Conservation (phyloP, 23 tunicate genomes). For the Halocynthia roretzi region DNA sequence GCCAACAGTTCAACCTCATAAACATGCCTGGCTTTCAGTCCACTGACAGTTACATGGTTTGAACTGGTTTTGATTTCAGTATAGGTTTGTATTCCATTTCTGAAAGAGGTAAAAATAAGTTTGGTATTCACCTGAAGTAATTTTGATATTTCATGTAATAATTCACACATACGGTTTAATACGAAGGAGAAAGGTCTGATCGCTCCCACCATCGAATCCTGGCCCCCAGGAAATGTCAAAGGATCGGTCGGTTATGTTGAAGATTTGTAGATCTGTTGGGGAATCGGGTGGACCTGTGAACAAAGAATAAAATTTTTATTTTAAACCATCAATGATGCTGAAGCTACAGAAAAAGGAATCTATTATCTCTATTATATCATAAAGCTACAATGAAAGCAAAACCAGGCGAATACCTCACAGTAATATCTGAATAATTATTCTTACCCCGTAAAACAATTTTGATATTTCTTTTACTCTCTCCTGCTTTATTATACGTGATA, state of each 20-base stretch:
- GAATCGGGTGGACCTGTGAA: conserved; percentile 58
- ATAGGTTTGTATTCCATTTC: too few species aligned
- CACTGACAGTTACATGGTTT: conserved; percentile 11
- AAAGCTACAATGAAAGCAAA: too few species aligned
- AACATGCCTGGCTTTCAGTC: conserved; percentile 10
- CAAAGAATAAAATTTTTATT: not conserved
- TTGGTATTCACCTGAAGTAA: too few species aligned
- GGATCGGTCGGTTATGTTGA: conserved; percentile 27
- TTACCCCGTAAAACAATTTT: conserved; percentile 45
- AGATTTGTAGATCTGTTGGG: conserved; percentile 18
- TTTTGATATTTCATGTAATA: too few species aligned
- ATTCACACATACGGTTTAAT: conserved; percentile 18
- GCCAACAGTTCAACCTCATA: conserved; percentile 26
- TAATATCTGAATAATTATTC: not conserved
- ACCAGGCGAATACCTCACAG: too few species aligned
- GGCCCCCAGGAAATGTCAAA: conserved; percentile 53
- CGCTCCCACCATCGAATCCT: conserved; percentile 71
- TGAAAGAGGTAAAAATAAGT: too few species aligned
- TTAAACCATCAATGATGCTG: not conserved
- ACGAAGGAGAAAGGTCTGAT: conserved; percentile 54
- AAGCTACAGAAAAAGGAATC: too few species aligned
- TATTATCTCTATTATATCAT: not conserved
- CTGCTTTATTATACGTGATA: conserved; percentile 35
- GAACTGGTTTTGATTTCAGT: not conserved
- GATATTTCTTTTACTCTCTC: conserved; percentile 16